Evolutionary conservation across 2,113 vertebrate species (phyloP).

Genomic region (Empidonax alnorum): DNA sequence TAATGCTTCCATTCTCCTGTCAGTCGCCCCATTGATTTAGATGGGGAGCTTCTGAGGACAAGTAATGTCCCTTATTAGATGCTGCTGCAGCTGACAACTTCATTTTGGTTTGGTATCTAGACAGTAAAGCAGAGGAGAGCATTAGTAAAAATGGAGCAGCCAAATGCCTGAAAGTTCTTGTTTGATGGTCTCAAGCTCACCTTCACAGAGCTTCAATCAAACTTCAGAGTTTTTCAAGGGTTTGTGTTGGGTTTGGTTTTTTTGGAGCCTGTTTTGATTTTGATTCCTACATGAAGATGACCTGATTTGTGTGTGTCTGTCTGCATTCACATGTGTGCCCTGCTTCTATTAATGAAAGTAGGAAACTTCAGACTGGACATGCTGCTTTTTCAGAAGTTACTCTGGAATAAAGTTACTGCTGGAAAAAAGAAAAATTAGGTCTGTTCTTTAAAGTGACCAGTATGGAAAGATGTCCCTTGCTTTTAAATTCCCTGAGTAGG

Average conservation of each 20-base stretch:
- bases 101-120: slow-evolving; percentile 23
- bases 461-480: neutral
- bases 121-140: neutral
- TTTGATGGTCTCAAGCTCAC: neutral
- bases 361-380: accelerated
- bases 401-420: neutral
- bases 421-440: neutral
- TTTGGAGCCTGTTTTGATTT: neutral
- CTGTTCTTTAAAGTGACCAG: neutral
- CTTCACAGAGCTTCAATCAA: neutral
- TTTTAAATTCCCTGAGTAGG: neutral
- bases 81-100: neutral
- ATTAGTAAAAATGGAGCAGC: neutral
- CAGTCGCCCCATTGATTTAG: neutral
- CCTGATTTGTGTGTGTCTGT: neutral
- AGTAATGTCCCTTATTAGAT: neutral
- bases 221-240: neutral
- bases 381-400: neutral
- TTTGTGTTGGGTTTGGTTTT: neutral
- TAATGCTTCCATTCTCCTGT: neutral
- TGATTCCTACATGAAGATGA: neutral
- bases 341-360: neutral
- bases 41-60: neutral
- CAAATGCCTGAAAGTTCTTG: neutral
- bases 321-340: accelerated